Base-by-base conservation (phyloP, 2,888 invertebrate genomes). In the Anagyrus pseudococci region DNA sequence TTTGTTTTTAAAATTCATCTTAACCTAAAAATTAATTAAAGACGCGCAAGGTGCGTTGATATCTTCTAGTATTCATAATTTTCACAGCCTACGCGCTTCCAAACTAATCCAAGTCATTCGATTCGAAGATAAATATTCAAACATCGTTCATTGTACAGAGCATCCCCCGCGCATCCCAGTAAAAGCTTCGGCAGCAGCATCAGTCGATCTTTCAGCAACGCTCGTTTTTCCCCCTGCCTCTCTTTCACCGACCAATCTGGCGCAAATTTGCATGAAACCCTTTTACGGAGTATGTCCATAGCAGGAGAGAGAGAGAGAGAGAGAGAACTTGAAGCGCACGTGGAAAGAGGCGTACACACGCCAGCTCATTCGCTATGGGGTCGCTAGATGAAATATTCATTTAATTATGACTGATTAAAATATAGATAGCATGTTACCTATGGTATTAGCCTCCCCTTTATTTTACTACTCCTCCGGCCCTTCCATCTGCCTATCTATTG, bases 371-470 rank as follows among this genome's bases (percentile, higher is more conserved):
- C n/a, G 48, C 43, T 20, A 49, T 41, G 58, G 50, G 66, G 67
- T 72, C 71, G 69, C 70, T 69, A 56, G 73, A 76, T 76, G 75
- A 76, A 76, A 77, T 77, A 77, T 77, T 77, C 76, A 77, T 77
- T 76, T 76, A 76, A 77, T 75, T 76, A 76, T 75, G 74, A 74
- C 73, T 75, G 73, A 76, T 77, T 75, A 76, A 75, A 77, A 76
- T 77, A 75, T 76, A 76, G 76, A 76, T 76, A 73, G 75, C 71
- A 68, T 66, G 75, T 75, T 75, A 75, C 73, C 72, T 73, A 71
- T 73, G 69, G 71, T 72, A 72, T 74, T 75, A 73, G 69, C 71
- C 69, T 63, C n/a, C n/a, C n/a, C n/a, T n/a, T n/a, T n/a, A n/a
- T n/a, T n/a, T n/a, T n/a, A n/a, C n/a, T n/a, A n/a, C n/a, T 33